Evolutionary conservation across 1,140 invertebrate species (phyloP), one percentile per base, ranked within the genome.

Genomic region (Bombus sylvicola): DNA sequence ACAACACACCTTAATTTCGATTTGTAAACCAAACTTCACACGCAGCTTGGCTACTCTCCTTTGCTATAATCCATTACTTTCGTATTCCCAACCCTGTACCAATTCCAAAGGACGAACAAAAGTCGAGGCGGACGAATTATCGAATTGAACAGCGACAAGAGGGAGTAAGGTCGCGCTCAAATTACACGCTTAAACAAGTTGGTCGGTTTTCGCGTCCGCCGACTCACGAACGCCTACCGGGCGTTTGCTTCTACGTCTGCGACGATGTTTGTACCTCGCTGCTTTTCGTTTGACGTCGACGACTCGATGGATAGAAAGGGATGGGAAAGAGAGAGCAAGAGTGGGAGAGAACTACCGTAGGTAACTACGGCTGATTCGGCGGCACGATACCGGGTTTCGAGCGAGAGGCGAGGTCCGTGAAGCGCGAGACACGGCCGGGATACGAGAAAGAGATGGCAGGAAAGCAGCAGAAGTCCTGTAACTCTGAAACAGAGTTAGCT

Each of bases 401-500:
- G 28, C 69, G 71, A 31, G 41, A 72, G 69, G 28, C 74, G 71
- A 64, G 72, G 73, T 72, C 41, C 77, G 86, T 57, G 69, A 86
- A 81, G 83, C 79, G 57, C 68, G 87, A 81, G 87, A 83, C 64
- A 85, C 66, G 74, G 83, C 68, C 74, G 78, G 83, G 88, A 86
- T 37, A 43, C 39, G 81, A 80, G 86, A 81, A 72, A 81, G 82
- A 88, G 86, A 59, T 15, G n/a, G 57, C 13, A n/a, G 57, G 37
- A 34, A n/a, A 34, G 37, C 12, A 13, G 83, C 64, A 72, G 76
- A 73, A 92, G 93, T 93, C 93, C 92, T 92, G 93, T 89, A 92
- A 94, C 94, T 93, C 91, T 85, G 92, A 91, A 93, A 94, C 93
- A 94, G 94, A 95, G 94, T 95, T 95, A 93, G 92, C 92, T 94